Evolutionary conservation across 2,888 invertebrate species (phyloP).

Genomic region (Tholera decimalis): DNA sequence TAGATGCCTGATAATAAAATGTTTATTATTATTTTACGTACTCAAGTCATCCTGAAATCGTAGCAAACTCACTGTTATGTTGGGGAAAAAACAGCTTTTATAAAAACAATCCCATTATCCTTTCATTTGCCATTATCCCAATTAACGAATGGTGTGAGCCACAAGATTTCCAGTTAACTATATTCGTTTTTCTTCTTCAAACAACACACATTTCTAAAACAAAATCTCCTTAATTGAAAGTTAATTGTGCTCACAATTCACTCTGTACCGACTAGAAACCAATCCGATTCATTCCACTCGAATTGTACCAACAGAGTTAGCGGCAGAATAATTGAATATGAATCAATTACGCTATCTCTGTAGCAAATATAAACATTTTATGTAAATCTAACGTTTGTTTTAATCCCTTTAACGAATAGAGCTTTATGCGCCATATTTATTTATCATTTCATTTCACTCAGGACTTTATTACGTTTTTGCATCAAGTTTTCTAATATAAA

Average conservation of each 20-base stretch:
- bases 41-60: no score
- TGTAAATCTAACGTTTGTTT: conserved; percentile 39
- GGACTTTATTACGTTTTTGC: conserved; percentile 24
- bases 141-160: no score
- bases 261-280: conserved; percentile 3
- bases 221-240: background rate
- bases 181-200: no score
- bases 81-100: no score
- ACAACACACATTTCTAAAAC: no score
- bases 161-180: no score
- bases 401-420: conserved; percentile 12
- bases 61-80: no score
- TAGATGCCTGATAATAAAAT: no score
- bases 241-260: no score
- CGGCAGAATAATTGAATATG: conserved; percentile 34
- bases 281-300: conserved; percentile 28
- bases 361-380: conserved; percentile 8
- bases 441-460: conserved; percentile 32
- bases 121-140: no score
- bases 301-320: conserved; percentile 5
- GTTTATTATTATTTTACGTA: no score
- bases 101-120: no score
- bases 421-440: conserved; percentile 27
- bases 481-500: conserved; percentile 19
- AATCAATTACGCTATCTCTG: conserved; percentile 26